phyloP scores from a whole-genome alignment of 2,888 invertebrate genomes.

The Fragum whitleyi region DNA sequence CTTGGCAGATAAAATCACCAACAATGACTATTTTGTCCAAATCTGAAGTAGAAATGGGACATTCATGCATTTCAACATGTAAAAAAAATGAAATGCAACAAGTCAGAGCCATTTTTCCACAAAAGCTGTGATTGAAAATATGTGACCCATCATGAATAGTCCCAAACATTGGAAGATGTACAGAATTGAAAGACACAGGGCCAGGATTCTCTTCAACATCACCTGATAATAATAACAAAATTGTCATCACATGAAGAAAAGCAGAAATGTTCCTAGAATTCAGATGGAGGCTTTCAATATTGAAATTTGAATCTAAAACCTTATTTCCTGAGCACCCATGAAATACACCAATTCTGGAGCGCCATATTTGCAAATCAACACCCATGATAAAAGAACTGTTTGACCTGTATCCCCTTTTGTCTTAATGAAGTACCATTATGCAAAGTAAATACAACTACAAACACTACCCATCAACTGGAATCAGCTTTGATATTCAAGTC shows the following conservation, averaged over 20 bases:
- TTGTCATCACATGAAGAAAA: neutral
- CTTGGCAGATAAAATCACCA: conserved; percentile 28
- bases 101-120: conserved; percentile 23
- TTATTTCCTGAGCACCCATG: conserved; percentile 5
- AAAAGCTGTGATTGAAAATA: neutral
- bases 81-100: conserved; percentile 17
- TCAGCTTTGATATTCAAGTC: too few relatives aligned
- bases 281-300: conserved; percentile 4
- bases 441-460: too few relatives aligned
- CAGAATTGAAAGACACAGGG: neutral
- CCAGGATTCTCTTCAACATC: conserved; percentile 25
- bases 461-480: too few relatives aligned
- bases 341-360: conserved; percentile 9
- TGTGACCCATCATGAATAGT: conserved; percentile 23
- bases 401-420: too few relatives aligned
- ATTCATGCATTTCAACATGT: neutral
- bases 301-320: neutral
- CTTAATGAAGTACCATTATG: too few relatives aligned
- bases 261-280: neutral
- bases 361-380: conserved; percentile 6
- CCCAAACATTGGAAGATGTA: conserved; percentile 16
- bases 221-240: conserved; percentile 21
- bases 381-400: neutral
- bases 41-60: conserved; percentile 8
- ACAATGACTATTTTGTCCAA: conserved; percentile 18